Base-by-base conservation (phyloP, 2,113 vertebrate species). In the Ageneiosus marmoratus region DNA sequence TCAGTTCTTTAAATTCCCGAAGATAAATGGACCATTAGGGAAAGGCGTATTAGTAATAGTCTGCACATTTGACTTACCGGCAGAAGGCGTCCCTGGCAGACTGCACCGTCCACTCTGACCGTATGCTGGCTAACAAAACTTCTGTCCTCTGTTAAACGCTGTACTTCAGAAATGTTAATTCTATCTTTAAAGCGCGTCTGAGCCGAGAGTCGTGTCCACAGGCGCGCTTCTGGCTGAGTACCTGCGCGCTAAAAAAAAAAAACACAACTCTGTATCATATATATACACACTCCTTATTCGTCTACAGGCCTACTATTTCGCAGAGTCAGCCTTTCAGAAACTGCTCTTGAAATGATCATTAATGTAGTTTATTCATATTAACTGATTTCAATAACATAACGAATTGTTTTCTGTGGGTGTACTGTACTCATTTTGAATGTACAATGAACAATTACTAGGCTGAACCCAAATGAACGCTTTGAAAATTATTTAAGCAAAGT, bases 61-160 rank as follows among this genome's bases (percentile, higher is more conserved):
- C 44, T 76, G 73, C 80, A 80, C 55, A 55, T 73, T 78, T 87
- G 63, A 87, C 90, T 92, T 92, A 92, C 92, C 92, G 60, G 83
- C 63, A 32, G 79, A 74, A 62, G 62, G 81, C n/a, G 86, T 83
- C 44, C 85, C 84, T 78, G 58, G 55, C 9, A 77, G 82, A 15
- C 78, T 77, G 56, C 65, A 16, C 6, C 34, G 60, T 81, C 72
- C 73, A 56, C 58, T 67, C 16, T 79, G n/a, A 65, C 9, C 16
- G 58, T 50, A 53, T 53, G 48, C 73, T 75, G 48, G 4, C 50
- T 50, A 34, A 62, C 58, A 5, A 37, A 62, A 20, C 27, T 22
- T 60, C 13, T 62, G 60, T 67, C 77, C 58, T 48, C 56, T 79
- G n/a, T 27, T 22, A 60, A 78, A 32, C 48, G 48, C 48, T 51